Evolutionary conservation across 2,888 invertebrate species (phyloP).

Genomic region (Idaea aversata): DNA sequence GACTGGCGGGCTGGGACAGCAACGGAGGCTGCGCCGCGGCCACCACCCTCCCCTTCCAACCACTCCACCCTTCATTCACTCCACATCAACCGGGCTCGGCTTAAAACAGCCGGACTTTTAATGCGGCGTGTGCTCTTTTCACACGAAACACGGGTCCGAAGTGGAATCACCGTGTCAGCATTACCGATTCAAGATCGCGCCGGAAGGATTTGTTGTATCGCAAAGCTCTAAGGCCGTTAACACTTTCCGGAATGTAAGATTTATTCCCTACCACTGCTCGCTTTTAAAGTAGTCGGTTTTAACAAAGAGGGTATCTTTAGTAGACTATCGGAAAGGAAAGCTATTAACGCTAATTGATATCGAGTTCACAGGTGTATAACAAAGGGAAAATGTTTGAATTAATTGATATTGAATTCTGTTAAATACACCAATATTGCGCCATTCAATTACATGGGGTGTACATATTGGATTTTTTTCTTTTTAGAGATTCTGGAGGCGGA

Average conservation of each 20-base stretch:
- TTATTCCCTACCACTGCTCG: constrained; percentile 10
- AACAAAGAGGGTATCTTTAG: not conserved
- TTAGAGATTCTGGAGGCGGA: too few relatives aligned
- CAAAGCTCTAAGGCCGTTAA: constrained; percentile 23
- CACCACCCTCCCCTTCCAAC: constrained; percentile 51
- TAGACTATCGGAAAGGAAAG: not conserved
- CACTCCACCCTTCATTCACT: constrained; percentile 77
- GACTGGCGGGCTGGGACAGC: constrained; percentile 62
- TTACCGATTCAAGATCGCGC: constrained; percentile 49
- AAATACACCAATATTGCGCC: not conserved
- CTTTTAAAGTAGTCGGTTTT: not conserved
- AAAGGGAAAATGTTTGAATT: not conserved
- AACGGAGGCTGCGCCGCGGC: constrained; percentile 77
- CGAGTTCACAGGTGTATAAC: not conserved
- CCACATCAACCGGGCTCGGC: constrained; percentile 63
- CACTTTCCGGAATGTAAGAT: constrained; percentile 15
- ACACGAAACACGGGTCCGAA: constrained; percentile 50
- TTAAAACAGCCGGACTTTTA: constrained; percentile 71
- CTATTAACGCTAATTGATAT: not conserved
- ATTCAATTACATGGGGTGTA: not conserved
- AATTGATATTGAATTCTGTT: not conserved
- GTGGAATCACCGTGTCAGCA: constrained; percentile 38
- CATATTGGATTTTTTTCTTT: too few relatives aligned
- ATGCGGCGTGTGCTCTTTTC: constrained; percentile 72
- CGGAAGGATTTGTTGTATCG: constrained; percentile 43